phyloP scores from a whole-genome alignment of 2,797 vertebrate species.

The Squalus acanthias region DNA sequence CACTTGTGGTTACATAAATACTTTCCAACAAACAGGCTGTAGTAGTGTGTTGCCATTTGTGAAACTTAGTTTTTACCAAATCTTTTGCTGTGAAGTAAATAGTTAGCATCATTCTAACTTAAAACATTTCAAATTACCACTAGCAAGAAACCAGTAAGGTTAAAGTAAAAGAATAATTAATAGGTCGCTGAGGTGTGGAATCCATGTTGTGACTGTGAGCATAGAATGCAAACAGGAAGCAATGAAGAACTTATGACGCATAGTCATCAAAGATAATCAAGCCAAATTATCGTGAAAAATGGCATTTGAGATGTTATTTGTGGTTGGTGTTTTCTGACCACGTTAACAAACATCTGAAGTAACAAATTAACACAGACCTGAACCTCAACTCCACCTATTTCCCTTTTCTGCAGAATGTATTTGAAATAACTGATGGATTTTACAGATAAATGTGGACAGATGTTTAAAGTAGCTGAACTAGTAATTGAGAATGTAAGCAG shows the following conservation, averaged over 20 bases:
- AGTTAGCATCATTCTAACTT: no score
- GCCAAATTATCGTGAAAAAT: not conserved
- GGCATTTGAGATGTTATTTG: not conserved
- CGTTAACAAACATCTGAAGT: not conserved
- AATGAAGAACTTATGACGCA: not conserved
- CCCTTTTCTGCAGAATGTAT: not conserved
- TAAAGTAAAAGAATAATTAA: not conserved
- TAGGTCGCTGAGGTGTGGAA: not conserved
- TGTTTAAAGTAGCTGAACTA: not conserved
- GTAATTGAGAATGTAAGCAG: not conserved
- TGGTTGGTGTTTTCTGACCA: not conserved
- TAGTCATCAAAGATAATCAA: not conserved
- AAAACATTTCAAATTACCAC: no score
- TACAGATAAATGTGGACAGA: not conserved
- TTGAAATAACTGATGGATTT: not conserved
- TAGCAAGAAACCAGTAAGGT: not conserved
- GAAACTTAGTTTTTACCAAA: no score
- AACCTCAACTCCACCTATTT: not conserved
- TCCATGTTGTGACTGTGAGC: not conserved
- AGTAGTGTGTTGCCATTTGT: no score
- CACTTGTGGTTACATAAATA: not conserved
- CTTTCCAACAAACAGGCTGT: no score
- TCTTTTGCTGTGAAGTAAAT: no score
- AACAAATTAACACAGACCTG: not conserved
- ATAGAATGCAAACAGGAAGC: not conserved